Conservation (phyloP, 2,888 invertebrate species). For the Sericinus montela region DNA sequence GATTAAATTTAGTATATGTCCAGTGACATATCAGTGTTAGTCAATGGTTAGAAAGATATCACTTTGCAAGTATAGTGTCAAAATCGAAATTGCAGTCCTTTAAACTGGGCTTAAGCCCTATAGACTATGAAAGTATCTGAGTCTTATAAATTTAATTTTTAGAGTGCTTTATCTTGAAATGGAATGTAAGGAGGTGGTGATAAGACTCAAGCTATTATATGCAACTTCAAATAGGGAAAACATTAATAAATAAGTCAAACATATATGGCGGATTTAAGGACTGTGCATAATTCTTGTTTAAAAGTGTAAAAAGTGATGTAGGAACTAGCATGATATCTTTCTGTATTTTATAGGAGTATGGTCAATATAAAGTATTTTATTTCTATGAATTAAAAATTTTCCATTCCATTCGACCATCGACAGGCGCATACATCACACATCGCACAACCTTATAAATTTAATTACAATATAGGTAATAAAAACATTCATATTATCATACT, state of each 20-base stretch:
- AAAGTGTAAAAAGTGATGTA: conserved; percentile 36
- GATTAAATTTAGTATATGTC: conserved; percentile 2
- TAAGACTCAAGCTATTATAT: neutral
- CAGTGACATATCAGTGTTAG: conserved; percentile 9
- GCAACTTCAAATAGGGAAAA: conserved; percentile 20
- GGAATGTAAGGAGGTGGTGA: conserved; percentile 15
- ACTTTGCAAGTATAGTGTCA: conserved; percentile 2
- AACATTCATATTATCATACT: conserved; percentile 48
- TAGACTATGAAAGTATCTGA: neutral
- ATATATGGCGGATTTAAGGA: conserved; percentile 18
- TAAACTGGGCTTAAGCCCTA: neutral
- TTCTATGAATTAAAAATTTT: conserved; percentile 33
- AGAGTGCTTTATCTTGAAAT: neutral
- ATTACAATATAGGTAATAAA: conserved; percentile 52
- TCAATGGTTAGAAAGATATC: conserved; percentile 13
- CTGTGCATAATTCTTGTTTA: conserved; percentile 44
- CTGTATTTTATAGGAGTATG: conserved; percentile 30
- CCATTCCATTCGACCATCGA: conserved; percentile 29
- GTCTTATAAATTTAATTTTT: neutral
- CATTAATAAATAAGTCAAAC: conserved; percentile 17
- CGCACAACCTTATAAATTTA: conserved; percentile 62
- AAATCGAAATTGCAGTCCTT: conserved; percentile 4
- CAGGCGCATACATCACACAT: conserved; percentile 36
- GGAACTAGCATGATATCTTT: conserved; percentile 45
- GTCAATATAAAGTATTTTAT: conserved; percentile 34